Percentiles rank a stretch among this genome's conserved stretches.
phyloP scores from a whole-genome alignment of 2,888 invertebrate genomes.

The Baronia brevicornis region DNA sequence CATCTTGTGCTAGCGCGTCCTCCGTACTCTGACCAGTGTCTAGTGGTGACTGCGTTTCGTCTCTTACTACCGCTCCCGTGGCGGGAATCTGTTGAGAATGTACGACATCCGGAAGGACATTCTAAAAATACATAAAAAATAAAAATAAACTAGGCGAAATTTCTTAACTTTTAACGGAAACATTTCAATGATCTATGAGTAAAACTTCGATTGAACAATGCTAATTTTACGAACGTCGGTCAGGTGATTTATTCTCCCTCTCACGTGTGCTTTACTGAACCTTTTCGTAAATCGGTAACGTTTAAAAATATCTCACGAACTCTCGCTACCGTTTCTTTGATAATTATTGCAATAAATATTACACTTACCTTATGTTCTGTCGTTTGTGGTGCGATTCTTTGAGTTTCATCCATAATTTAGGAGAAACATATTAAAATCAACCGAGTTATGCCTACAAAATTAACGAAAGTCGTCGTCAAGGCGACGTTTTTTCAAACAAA shows the following conservation, averaged over 20 bases:
- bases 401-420: constrained; percentile 68
- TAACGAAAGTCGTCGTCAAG: constrained; percentile 65
- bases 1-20: constrained; percentile 25
- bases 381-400: constrained; percentile 39
- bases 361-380: constrained; percentile 53
- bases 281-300: constrained; percentile 7
- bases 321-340: constrained; percentile 13
- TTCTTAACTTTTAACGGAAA: constrained; percentile 12
- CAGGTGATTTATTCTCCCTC: neutral
- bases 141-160: constrained; percentile 26
- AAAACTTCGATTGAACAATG: neutral
- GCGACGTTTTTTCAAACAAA: constrained; percentile 52
- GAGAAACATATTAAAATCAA: constrained; percentile 60
- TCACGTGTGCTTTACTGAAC: neutral
- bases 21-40: constrained; percentile 29
- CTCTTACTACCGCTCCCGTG: constrained; percentile 38
- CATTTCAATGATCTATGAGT: neutral
- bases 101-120: constrained; percentile 72
- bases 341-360: constrained; percentile 15
- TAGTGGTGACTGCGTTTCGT: constrained; percentile 32
- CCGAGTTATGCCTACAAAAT: constrained; percentile 44
- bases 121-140: constrained; percentile 70
- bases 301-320: constrained; percentile 21
- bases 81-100: constrained; percentile 65
- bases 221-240: neutral